Percentiles rank a stretch among this genome's conserved stretches.
These are phyloP conservation scores for Balanococcus diminutus DNA, from an alignment of 2,888 invertebrate species.

Conservation along the genomic window DNA sequence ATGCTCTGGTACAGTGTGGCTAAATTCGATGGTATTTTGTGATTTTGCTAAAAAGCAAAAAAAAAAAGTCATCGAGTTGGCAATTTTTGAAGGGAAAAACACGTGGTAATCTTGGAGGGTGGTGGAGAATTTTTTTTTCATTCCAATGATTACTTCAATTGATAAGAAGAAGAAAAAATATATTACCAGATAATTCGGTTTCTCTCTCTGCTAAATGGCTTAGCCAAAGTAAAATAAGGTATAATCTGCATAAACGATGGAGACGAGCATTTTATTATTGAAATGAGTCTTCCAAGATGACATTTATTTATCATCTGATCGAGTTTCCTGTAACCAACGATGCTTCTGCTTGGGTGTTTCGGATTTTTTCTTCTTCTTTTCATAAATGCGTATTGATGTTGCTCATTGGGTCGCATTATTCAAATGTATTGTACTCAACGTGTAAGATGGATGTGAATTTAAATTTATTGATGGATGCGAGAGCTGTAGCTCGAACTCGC, in stretches of 20 bases:
- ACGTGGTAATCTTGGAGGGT: no score
- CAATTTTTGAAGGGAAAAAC: no score
- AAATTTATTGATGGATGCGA: neutral
- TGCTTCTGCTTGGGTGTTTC: neutral
- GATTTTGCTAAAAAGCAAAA: neutral
- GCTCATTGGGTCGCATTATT: neutral
- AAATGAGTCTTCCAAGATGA: constrained; percentile 9
- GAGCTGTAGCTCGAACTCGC: no score
- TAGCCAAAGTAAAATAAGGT: neutral
- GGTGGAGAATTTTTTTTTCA: neutral
- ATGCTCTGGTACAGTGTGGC: no score
- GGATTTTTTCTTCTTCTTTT: neutral
- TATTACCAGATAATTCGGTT: neutral
- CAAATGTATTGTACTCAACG: neutral
- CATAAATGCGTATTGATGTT: neutral
- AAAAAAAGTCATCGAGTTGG: neutral
- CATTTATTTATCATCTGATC: neutral
- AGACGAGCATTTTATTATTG: constrained; percentile 1
- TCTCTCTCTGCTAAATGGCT: neutral
- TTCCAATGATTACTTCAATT: neutral
- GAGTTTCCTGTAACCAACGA: neutral
- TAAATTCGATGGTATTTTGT: neutral
- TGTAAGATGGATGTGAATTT: constrained; percentile 3
- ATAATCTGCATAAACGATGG: neutral
- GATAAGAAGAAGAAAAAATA: neutral